phyloP scores from a whole-genome alignment of 2,797 vertebrate genomes.

The Pteropus rufus region DNA sequence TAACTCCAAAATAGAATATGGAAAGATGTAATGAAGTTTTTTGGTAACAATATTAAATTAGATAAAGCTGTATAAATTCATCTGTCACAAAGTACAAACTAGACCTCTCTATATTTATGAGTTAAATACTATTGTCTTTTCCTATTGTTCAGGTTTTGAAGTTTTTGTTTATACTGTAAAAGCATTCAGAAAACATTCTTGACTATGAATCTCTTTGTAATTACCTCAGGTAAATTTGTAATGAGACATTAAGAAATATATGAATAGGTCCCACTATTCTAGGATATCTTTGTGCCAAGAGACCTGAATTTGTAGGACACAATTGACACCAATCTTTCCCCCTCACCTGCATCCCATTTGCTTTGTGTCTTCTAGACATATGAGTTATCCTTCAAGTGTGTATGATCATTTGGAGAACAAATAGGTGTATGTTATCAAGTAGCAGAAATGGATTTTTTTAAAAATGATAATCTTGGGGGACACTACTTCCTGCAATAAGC shows the following conservation, averaged over 20 bases:
- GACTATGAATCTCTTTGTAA: background rate
- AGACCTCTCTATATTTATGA: background rate
- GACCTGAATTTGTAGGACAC: background rate
- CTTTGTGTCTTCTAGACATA: background rate
- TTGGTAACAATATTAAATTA: background rate
- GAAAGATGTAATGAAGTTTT: background rate
- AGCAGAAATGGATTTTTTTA: background rate
- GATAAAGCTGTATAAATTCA: background rate
- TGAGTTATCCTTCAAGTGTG: background rate
- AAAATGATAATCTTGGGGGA: background rate
- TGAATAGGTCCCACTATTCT: background rate
- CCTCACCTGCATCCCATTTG: background rate
- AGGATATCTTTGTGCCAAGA: background rate
- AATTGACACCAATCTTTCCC: background rate
- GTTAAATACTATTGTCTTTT: background rate
- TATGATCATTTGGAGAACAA: background rate
- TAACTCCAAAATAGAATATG: background rate
- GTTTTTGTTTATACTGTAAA: background rate
- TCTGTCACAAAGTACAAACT: background rate
- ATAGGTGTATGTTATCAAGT: background rate
- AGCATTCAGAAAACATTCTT: background rate
- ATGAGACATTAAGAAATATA: background rate
- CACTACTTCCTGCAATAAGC: slow-evolving; percentile 8
- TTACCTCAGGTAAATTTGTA: background rate
- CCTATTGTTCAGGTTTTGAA: background rate